Conservation (phyloP, 2,797 vertebrate species). For the Anniella stebbinsi region DNA sequence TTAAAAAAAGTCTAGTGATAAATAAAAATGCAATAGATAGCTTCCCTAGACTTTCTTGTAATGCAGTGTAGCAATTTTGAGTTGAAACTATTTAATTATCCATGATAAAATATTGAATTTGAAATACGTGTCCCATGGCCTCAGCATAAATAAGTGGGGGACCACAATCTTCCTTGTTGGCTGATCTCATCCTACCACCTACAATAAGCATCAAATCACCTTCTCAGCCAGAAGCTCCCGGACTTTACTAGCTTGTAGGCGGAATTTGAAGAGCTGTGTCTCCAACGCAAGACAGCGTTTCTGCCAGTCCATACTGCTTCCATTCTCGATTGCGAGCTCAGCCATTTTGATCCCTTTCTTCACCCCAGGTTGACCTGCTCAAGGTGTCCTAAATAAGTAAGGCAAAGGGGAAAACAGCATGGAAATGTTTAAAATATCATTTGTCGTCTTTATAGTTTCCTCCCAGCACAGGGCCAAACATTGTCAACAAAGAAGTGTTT, state of each 20-base stretch:
- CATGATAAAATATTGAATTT: background rate
- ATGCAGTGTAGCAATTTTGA: background rate
- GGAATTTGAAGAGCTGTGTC: constrained; percentile 93
- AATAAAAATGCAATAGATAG: background rate
- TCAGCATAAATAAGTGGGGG: background rate
- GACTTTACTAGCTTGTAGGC: constrained; percentile 93
- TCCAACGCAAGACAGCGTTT: constrained; percentile 90
- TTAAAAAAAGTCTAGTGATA: background rate
- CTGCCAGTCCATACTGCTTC: constrained; percentile 88
- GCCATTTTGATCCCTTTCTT: constrained; percentile 73
- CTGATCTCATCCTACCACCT: constrained; percentile 19
- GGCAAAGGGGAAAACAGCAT: background rate
- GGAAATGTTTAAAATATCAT: accelerated
- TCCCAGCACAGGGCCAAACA: background rate
- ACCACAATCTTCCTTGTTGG: background rate
- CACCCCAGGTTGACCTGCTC: constrained; percentile 35
- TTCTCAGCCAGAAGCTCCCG: constrained; percentile 94
- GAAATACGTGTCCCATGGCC: background rate
- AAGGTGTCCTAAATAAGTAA: constrained; percentile 48
- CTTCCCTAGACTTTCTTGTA: background rate
- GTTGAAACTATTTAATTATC: background rate
- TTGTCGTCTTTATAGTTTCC: background rate
- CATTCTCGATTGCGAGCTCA: constrained; percentile 77
- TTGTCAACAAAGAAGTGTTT: background rate
- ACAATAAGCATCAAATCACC: constrained; percentile 76